These are phyloP conservation scores for Stegostoma tigrinum DNA, from an alignment of 2,113 vertebrate species.

Conservation along the genomic window DNA sequence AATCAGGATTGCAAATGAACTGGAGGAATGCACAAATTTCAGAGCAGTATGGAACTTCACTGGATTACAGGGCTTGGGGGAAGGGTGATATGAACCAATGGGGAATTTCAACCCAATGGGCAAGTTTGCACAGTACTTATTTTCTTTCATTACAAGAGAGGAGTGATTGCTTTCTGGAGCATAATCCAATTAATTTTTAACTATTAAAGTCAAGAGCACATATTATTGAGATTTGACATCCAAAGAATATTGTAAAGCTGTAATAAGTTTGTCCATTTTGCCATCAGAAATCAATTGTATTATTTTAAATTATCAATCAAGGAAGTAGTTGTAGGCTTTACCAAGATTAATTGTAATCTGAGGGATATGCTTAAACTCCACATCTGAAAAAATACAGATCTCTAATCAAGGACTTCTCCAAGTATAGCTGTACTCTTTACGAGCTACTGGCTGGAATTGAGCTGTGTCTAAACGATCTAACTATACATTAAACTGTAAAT, in stretches of 20 bases:
- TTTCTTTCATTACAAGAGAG: too few relatives aligned
- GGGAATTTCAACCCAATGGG: too few relatives aligned
- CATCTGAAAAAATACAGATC: background rate
- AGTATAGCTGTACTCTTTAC: background rate
- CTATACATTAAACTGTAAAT: background rate
- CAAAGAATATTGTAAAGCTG: background rate
- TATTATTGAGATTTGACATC: background rate
- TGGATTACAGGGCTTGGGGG: background rate
- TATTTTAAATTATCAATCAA: background rate
- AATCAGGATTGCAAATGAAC: background rate
- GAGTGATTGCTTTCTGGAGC: too few relatives aligned
- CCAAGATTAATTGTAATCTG: background rate
- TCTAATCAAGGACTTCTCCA: background rate
- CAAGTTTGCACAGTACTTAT: too few relatives aligned
- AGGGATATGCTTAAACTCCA: background rate
- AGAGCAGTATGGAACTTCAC: background rate
- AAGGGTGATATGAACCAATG: too few relatives aligned
- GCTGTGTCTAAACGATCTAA: background rate
- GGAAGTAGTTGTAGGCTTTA: background rate
- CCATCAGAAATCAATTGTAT: background rate
- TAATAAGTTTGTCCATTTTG: background rate
- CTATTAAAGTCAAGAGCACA: background rate
- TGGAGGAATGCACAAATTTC: background rate
- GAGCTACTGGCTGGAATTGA: background rate
- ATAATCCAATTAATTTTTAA: background rate